phyloP scores from a whole-genome alignment of 2,113 vertebrate genomes.

The Gasterosteus nipponicus region DNA sequence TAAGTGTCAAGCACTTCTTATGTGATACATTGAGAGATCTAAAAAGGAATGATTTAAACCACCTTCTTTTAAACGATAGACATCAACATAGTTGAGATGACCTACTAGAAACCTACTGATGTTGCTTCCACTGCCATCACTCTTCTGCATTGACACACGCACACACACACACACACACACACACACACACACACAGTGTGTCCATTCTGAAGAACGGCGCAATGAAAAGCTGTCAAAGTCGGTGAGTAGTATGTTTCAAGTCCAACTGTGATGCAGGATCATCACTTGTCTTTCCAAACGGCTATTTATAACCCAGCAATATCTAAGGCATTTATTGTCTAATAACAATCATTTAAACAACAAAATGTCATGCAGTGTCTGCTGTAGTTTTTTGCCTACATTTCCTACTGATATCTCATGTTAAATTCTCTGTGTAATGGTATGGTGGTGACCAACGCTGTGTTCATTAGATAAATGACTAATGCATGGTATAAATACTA shows the following conservation, averaged over 20 bases:
- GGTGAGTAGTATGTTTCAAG: not conserved
- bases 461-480: not conserved
- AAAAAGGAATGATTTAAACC: too few relatives aligned
- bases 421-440: not conserved
- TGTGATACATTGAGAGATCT: not conserved
- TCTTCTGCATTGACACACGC: too few relatives aligned
- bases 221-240: not conserved
- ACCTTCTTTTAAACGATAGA: not conserved
- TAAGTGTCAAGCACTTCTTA: not conserved
- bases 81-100: not conserved
- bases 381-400: too few relatives aligned
- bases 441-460: too few relatives aligned
- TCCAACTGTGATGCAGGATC: not conserved
- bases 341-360: too few relatives aligned
- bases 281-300: too few relatives aligned
- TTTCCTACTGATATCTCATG: not conserved
- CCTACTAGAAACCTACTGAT: not conserved
- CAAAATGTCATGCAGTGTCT: too few relatives aligned
- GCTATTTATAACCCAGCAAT: too few relatives aligned
- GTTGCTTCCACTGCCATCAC: not conserved
- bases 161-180: too few relatives aligned
- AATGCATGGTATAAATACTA: not conserved
- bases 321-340: too few relatives aligned
- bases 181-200: too few relatives aligned
- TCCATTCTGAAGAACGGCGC: not conserved